Evolutionary conservation across 2,113 vertebrate species (phyloP).

Genomic region (Chloroceryle aenea): DNA sequence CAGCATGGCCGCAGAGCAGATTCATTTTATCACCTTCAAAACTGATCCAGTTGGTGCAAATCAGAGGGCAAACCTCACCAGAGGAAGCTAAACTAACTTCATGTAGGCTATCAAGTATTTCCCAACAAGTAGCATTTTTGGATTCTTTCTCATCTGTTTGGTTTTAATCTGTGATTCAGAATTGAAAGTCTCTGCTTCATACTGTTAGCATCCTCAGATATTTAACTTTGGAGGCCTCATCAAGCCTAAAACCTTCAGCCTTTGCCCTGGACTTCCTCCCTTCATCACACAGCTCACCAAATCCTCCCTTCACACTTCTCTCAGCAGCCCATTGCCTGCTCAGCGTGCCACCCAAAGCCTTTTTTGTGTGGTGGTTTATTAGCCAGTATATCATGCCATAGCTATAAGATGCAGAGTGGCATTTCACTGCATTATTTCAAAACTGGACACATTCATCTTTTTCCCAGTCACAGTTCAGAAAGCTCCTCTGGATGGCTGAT

Average conservation of each 20-base stretch:
- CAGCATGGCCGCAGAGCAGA: neutral
- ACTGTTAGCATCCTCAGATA: neutral
- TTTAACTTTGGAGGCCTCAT: neutral
- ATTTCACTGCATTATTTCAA: slow-evolving; percentile 43
- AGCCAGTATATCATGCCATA: slow-evolving; percentile 1
- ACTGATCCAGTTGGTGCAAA: neutral
- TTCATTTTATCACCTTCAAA: neutral
- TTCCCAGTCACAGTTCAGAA: slow-evolving; percentile 10
- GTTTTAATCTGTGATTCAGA: neutral
- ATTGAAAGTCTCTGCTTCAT: neutral
- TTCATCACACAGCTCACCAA: neutral
- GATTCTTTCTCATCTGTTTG: neutral
- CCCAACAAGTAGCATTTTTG: neutral
- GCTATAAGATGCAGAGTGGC: slow-evolving; percentile 2
- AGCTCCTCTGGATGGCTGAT: neutral
- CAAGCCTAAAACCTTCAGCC: neutral
- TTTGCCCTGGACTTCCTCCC: neutral
- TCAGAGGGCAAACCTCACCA: neutral
- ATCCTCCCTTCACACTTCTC: neutral
- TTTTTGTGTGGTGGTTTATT: neutral
- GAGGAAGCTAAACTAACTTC: neutral
- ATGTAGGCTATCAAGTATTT: neutral
- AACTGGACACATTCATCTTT: neutral
- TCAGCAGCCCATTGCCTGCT: neutral
- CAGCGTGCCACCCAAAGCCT: neutral